Conservation (phyloP, 2,113 vertebrate genomes). For the Acanthisitta chloris region DNA sequence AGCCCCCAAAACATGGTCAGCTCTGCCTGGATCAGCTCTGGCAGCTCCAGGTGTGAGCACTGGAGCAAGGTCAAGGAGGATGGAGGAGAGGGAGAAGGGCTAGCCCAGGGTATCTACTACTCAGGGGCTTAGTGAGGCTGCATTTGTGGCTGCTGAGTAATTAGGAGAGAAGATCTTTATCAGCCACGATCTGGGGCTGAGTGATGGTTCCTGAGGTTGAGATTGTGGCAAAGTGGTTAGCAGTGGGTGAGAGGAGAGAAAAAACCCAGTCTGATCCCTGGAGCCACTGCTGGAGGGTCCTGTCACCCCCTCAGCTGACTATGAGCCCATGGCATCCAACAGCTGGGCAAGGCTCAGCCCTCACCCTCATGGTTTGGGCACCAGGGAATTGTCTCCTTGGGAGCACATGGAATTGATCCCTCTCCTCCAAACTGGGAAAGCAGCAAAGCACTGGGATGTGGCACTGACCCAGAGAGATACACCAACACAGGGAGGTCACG, state of each 20-base stretch:
- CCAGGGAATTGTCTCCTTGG: neutral
- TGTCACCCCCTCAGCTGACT: neutral
- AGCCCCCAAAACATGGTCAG: neutral
- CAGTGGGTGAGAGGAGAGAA: neutral
- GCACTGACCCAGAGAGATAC: neutral
- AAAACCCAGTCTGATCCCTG: neutral
- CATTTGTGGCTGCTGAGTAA: neutral
- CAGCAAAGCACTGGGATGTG: neutral
- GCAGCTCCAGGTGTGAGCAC: neutral
- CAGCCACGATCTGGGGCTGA: neutral
- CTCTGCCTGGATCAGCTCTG: neutral
- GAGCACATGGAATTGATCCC: neutral
- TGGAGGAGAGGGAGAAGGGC: neutral
- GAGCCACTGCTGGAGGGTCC: neutral
- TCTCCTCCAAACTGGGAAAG: neutral
- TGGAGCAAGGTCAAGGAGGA: neutral
- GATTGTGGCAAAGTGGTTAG: neutral
- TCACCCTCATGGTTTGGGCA: neutral
- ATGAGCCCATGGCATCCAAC: neutral
- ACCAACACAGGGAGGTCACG: fast-evolving
- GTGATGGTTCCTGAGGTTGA: neutral
- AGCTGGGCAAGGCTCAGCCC: neutral
- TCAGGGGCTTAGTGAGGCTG: neutral
- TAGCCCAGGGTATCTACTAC: neutral
- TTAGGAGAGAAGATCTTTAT: neutral